Percentiles rank a stretch among this genome's conserved stretches.
Conservation (phyloP, 2,113 vertebrate species). For the Hemichromis elongatus region DNA sequence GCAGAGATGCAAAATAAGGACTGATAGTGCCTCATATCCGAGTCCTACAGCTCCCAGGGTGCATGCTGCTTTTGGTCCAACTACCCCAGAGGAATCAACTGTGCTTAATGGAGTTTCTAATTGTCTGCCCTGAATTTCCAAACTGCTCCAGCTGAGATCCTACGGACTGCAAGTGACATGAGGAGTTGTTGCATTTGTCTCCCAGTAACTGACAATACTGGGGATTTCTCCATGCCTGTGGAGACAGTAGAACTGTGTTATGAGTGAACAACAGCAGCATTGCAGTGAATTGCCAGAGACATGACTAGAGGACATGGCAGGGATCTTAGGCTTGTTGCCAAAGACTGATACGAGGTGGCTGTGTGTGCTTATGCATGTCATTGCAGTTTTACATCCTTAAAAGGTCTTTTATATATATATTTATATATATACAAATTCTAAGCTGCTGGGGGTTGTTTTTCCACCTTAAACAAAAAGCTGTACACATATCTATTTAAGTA, state of each 20-base stretch:
- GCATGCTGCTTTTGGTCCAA: slow-evolving; percentile 66
- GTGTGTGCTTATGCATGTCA: background rate
- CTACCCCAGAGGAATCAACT: slow-evolving; percentile 63
- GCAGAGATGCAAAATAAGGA: slow-evolving; percentile 35
- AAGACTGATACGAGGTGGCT: slow-evolving; percentile 6
- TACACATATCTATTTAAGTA: background rate
- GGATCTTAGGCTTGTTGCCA: slow-evolving; percentile 39
- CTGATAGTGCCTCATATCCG: slow-evolving; percentile 11
- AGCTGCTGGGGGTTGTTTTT: background rate
- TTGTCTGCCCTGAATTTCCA: slow-evolving; percentile 70
- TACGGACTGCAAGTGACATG: background rate
- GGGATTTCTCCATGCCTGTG: background rate
- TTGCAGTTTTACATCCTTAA: background rate
- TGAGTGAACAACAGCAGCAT: slow-evolving; percentile 36
- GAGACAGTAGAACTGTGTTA: background rate
- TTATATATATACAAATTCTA: background rate
- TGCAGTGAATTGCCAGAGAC: slow-evolving; percentile 45
- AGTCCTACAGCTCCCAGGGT: slow-evolving; percentile 50
- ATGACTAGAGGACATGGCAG: slow-evolving; percentile 45
- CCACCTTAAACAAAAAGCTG: background rate
- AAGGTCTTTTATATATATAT: too few relatives aligned
- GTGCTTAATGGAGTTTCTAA: slow-evolving; percentile 71
- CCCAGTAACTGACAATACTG: background rate
- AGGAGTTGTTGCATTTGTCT: slow-evolving; percentile 6
- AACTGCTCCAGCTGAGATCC: background rate